Conservation (phyloP, 2,113 vertebrate species). For the Ceuthmochares aereus region DNA sequence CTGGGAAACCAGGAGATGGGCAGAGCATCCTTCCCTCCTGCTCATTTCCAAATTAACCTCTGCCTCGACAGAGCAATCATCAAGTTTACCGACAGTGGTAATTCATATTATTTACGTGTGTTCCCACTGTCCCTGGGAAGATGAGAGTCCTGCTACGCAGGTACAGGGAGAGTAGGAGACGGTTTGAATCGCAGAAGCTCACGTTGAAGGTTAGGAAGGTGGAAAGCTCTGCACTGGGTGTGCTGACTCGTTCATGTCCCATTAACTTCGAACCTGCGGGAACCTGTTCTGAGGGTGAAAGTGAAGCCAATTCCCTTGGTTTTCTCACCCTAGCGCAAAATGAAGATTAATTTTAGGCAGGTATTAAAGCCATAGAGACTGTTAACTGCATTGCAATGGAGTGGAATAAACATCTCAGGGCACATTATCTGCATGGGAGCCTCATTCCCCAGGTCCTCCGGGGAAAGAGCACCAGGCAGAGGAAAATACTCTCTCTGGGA, state of each 20-base stretch:
- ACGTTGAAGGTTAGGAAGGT: neutral
- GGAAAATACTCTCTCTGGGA: neutral
- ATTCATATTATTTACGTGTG: rapidly evolving
- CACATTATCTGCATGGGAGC: neutral
- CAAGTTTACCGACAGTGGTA: rapidly evolving
- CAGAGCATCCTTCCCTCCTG: neutral
- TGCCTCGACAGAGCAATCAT: neutral
- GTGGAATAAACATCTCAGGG: neutral
- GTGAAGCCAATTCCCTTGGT: neutral
- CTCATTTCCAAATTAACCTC: neutral
- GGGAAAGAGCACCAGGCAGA: neutral
- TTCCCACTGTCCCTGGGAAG: neutral
- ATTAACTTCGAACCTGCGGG: neutral
- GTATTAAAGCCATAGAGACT: neutral
- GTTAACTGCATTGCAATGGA: neutral
- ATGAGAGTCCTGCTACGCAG: rapidly evolving
- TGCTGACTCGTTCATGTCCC: neutral
- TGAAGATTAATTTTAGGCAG: constrained; percentile 21
- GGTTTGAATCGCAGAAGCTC: rapidly evolving
- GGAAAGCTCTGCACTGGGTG: neutral
- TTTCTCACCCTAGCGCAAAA: neutral
- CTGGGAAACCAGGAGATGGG: neutral
- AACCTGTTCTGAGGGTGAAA: neutral
- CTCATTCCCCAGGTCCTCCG: neutral
- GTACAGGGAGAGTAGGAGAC: neutral